Percentiles rank a stretch among this genome's conserved stretches.
Conservation (phyloP, 1,140 invertebrate species). For the Mycetomoellerius zeteki region DNA sequence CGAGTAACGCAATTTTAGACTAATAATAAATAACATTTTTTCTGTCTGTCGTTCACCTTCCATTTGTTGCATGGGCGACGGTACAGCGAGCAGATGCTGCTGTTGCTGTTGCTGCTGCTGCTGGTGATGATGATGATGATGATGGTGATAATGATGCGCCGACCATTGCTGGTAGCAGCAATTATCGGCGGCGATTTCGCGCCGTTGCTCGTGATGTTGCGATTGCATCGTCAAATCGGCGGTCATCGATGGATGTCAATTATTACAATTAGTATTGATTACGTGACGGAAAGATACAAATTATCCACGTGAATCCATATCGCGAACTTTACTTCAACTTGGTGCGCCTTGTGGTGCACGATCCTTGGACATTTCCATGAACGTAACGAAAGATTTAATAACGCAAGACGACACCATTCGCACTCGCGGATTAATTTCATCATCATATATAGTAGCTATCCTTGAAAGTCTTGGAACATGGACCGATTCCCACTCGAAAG, state of each 20-base stretch:
- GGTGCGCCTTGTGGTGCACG: background rate
- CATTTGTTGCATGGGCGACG: conserved; percentile 86
- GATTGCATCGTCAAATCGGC: conserved; percentile 65
- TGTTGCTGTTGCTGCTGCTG: conserved; percentile 61
- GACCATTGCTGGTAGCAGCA: conserved; percentile 77
- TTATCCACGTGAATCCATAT: background rate
- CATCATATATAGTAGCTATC: background rate
- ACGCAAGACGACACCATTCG: background rate
- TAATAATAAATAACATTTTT: background rate
- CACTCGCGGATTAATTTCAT: conserved; percentile 25
- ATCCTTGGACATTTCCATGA: conserved; percentile 11
- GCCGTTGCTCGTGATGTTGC: conserved; percentile 69
- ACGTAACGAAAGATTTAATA: background rate
- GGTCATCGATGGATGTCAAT: background rate
- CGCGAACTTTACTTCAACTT: background rate
- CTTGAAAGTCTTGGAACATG: no score
- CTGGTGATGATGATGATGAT: conserved; percentile 69
- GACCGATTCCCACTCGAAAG: background rate
- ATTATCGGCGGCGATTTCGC: conserved; percentile 55
- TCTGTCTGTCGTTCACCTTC: conserved; percentile 77
- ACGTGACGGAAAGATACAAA: background rate
- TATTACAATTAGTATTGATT: background rate
- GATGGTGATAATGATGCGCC: conserved; percentile 70
- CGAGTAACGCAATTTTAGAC: background rate
- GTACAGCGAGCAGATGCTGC: conserved; percentile 72